phyloP scores from a whole-genome alignment of 2,888 invertebrate species.

The Vandiemenella viatica region DNA sequence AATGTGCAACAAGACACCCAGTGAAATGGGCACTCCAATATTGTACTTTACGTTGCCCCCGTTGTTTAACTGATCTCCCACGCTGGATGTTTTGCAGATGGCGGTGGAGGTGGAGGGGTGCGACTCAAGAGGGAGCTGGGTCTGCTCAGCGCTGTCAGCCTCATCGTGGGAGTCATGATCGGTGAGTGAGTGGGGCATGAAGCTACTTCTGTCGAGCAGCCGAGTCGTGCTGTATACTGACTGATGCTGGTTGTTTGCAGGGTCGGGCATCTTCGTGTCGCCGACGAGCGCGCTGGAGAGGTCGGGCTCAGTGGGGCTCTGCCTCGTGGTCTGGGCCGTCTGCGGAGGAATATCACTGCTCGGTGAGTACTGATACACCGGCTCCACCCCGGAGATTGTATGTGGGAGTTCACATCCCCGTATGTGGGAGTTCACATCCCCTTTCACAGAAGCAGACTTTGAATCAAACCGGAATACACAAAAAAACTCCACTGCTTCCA shows the following conservation, averaged over 20 bases:
- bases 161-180: slow-evolving; percentile 79
- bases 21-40: too few relatives aligned
- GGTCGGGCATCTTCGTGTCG: slow-evolving; percentile 75
- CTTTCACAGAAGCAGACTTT: too few relatives aligned
- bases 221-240: not conserved
- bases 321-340: slow-evolving; percentile 59
- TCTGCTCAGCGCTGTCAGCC: slow-evolving; percentile 62
- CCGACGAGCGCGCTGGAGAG: slow-evolving; percentile 59
- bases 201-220: not conserved
- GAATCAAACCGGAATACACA: too few relatives aligned
- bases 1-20: too few relatives aligned
- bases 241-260: slow-evolving; percentile 20
- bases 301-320: slow-evolving; percentile 66
- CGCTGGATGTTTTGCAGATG: too few relatives aligned
- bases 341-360: slow-evolving; percentile 66
- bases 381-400: not conserved
- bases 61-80: too few relatives aligned
- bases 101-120: slow-evolving; percentile 25
- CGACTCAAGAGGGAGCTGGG: slow-evolving; percentile 61
- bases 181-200: slow-evolving; percentile 32
- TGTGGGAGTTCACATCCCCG: too few relatives aligned
- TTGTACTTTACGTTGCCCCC: too few relatives aligned
- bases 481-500: too few relatives aligned
- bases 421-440: too few relatives aligned
- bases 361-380: slow-evolving; percentile 36